Evolutionary conservation across 2,113 vertebrate species (phyloP).

Genomic region (Pseudonaja textilis): DNA sequence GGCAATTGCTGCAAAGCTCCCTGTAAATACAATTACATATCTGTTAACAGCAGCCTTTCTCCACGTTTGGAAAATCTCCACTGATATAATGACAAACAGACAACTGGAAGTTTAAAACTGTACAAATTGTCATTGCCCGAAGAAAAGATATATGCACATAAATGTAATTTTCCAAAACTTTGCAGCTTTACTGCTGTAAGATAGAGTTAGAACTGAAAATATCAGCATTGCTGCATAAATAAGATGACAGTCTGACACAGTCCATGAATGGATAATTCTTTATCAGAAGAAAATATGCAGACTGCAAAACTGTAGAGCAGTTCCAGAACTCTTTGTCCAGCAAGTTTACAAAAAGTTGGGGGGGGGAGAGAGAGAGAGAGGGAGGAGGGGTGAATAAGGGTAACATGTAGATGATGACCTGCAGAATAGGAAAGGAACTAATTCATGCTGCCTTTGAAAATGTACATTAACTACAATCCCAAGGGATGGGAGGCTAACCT

Average conservation of each 20-base stretch:
- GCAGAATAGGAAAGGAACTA: background rate
- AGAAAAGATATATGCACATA: background rate
- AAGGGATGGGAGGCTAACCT: background rate
- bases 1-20: background rate
- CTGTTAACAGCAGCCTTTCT: background rate
- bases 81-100: background rate
- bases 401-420: background rate
- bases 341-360: background rate
- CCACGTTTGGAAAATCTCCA: background rate
- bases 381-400: background rate
- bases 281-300: background rate
- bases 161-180: background rate
- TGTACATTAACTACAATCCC: background rate
- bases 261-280: background rate
- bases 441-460: background rate
- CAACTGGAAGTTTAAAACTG: background rate
- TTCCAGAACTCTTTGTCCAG: background rate
- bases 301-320: background rate
- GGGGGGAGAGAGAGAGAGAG: background rate
- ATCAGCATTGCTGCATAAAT: background rate
- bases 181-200: background rate
- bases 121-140: constrained; percentile 3
- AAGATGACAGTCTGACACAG: too few relatives aligned
- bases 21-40: background rate
- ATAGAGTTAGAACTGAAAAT: background rate